phyloP scores from a whole-genome alignment of 1,140 invertebrate species.

The Ridgeia piscesae region DNA sequence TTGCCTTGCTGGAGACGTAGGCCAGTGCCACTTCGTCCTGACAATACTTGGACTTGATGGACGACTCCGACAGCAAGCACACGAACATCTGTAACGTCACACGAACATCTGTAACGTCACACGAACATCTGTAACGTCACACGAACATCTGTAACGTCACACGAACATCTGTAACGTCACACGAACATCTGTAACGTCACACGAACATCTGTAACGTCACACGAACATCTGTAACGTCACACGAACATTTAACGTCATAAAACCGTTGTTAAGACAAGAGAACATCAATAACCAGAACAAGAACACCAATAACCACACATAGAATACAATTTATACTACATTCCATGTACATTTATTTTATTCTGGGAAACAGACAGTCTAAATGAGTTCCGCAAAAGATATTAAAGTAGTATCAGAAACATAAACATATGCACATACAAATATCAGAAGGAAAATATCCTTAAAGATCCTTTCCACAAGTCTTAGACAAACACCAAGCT shows the following conservation, averaged over 20 bases:
- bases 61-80: slow-evolving; percentile 37
- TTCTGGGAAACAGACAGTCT: too few species aligned
- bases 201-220: not conserved
- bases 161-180: slow-evolving; percentile 5
- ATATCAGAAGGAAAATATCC: too few species aligned
- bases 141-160: not conserved
- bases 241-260: slow-evolving; percentile 40
- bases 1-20: slow-evolving; percentile 46
- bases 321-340: too few species aligned
- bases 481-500: too few species aligned
- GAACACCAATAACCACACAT: too few species aligned
- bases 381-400: too few species aligned
- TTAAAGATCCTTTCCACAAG: too few species aligned
- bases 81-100: slow-evolving; percentile 41
- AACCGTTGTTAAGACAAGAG: slow-evolving; percentile 23
- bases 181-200: slow-evolving; percentile 40
- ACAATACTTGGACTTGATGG: slow-evolving; percentile 45
- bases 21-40: slow-evolving; percentile 47
- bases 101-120: not conserved
- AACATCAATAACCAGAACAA: not conserved
- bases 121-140: not conserved
- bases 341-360: too few species aligned
- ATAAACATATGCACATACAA: too few species aligned
- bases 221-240: not conserved
- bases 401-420: too few species aligned